Evolutionary conservation across 2,113 vertebrate genomes (phyloP).

Genomic region (Brachypodius melanocephalos): DNA sequence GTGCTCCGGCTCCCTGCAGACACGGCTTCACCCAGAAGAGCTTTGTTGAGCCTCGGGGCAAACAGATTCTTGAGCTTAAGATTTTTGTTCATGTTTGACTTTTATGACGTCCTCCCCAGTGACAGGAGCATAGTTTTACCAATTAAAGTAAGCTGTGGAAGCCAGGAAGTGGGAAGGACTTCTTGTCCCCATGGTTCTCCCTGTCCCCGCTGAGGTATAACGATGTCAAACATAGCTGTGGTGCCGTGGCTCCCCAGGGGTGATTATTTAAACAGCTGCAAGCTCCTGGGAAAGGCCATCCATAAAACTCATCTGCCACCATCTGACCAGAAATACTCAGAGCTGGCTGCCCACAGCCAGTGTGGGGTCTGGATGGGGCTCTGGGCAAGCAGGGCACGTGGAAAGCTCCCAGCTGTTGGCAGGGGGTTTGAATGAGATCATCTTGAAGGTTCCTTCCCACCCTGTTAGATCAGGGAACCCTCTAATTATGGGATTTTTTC

Average conservation of each 20-base stretch:
- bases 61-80: neutral
- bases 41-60: neutral
- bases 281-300: slow-evolving; percentile 35
- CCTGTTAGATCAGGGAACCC: no score
- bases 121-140: slow-evolving; percentile 53
- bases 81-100: neutral
- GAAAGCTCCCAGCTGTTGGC: neutral
- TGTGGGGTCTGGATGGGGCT: neutral
- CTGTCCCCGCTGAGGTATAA: neutral
- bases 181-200: neutral
- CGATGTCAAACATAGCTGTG: slow-evolving; percentile 5
- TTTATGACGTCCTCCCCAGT: neutral
- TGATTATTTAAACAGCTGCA: slow-evolving; percentile 56
- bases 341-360: neutral
- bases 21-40: neutral
- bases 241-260: neutral
- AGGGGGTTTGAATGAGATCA: neutral
- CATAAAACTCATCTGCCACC: neutral
- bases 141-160: slow-evolving; percentile 43
- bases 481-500: no score
- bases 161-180: slow-evolving; percentile 39
- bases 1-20: neutral
- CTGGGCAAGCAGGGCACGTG: fast-evolving
- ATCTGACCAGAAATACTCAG: neutral
- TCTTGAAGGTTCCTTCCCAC: neutral